Evolutionary conservation across 2,888 invertebrate genomes (phyloP), one percentile per base, ranked within the genome.

Genomic region (Amblyteles armatorius): DNA sequence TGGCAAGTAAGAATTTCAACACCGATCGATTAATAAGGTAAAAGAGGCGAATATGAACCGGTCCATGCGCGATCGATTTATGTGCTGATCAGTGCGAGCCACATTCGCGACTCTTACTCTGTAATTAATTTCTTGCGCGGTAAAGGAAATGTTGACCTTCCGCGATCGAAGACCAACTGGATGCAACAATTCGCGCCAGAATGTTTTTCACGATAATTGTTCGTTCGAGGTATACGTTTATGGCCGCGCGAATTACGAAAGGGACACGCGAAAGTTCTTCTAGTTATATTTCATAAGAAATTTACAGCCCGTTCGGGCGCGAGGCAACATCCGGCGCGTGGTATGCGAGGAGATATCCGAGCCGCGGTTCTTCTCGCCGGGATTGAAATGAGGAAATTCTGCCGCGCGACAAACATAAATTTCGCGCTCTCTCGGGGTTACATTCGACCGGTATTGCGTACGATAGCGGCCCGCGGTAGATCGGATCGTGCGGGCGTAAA

Each of bases 401-500:
- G 60, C 57, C 29, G 55, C 29, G 48, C 72, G 57, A 69, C 40
- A 72, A 69, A 50, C 79, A 80, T 84, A 81, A 84, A 84, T 84
- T 76, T 81, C 65, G 76, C 69, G 65, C 36, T 50, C 79, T 76
- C 65, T 40, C 50, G 71, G 81, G 81, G 26, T 3, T 80, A 84
- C 69, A 84, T 84, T 84, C 63, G 73, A 80, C 76, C 74, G 69
- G 60, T 63, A 63, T 76, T 71, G 63, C 80, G 76, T 76, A 50
- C 44, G 26, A 73, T 67, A 13, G 57, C 36, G 22, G 40, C 36
- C 55, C 52, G 19, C 55, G 55, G 44, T 79, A 82, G 89, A 88
- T 88, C 84, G 81, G 78, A 88, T 85, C 86, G 85, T 19, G 60
- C 57, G 19, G 60, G 52, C 11, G 73, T 83, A 85, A 83, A 80